Conservation (phyloP, 2,113 vertebrate species). For the Ptyas mucosa region DNA sequence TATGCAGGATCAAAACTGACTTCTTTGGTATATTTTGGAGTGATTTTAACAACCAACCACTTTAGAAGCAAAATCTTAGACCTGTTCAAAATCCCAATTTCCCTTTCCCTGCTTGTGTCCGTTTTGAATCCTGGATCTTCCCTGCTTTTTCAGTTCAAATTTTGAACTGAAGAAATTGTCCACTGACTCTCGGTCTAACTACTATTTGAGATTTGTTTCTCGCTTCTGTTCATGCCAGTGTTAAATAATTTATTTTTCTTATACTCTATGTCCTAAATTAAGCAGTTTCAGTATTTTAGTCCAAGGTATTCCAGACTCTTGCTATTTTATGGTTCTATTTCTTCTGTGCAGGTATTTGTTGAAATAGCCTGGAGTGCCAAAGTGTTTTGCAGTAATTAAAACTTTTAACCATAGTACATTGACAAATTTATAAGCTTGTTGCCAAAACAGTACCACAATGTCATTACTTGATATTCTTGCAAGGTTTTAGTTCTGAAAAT, state of each 20-base stretch:
- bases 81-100: background rate
- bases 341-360: background rate
- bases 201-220: background rate
- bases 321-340: background rate
- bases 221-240: background rate
- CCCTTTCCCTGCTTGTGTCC: background rate
- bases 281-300: background rate
- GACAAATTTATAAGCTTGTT: background rate
- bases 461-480: background rate
- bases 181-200: background rate
- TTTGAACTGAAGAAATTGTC: background rate
- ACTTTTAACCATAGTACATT: background rate
- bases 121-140: background rate
- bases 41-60: background rate
- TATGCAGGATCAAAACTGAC: background rate
- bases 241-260: background rate
- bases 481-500: background rate
- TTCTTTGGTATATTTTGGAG: background rate
- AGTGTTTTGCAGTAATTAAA: background rate
- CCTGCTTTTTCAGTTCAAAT: background rate
- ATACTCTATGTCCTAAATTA: background rate
- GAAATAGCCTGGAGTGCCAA: background rate
- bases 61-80: background rate
- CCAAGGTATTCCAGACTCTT: background rate
- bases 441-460: background rate